Evolutionary conservation across 2,888 invertebrate species (phyloP).

Genomic region (Macrosiphum euphorbiae): DNA sequence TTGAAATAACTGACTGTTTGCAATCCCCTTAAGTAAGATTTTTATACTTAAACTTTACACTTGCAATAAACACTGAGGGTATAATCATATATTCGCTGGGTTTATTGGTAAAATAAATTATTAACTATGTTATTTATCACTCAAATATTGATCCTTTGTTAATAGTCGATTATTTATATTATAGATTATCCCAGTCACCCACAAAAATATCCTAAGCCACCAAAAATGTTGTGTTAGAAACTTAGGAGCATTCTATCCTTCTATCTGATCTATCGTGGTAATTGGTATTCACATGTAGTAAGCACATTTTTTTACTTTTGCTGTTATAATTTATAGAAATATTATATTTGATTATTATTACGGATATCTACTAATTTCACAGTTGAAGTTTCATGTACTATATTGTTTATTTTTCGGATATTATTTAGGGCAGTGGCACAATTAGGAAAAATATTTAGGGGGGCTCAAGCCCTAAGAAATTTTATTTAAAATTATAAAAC

Average conservation of each 20-base stretch:
- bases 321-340: background rate
- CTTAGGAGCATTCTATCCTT: too few relatives aligned
- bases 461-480: too few relatives aligned
- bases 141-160: background rate
- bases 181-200: background rate
- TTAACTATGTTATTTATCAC: background rate
- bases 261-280: background rate
- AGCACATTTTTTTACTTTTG: background rate
- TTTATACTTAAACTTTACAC: background rate
- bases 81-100: too few relatives aligned
- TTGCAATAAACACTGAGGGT: too few relatives aligned
- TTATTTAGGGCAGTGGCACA: too few relatives aligned
- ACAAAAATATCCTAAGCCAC: background rate
- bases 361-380: too few relatives aligned
- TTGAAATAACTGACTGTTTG: too few relatives aligned
- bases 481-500: too few relatives aligned
- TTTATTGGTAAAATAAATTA: background rate
- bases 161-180: too few relatives aligned
- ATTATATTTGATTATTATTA: background rate
- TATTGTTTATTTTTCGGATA: too few relatives aligned
- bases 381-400: too few relatives aligned
- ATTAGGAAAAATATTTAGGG: too few relatives aligned
- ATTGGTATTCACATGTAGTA: background rate
- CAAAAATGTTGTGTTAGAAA: background rate
- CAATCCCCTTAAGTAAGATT: background rate